These are phyloP conservation scores for Ianthella basta DNA, from an alignment of 37 sponge, comb jelly and placozoan genomes.

Conservation along the genomic window DNA sequence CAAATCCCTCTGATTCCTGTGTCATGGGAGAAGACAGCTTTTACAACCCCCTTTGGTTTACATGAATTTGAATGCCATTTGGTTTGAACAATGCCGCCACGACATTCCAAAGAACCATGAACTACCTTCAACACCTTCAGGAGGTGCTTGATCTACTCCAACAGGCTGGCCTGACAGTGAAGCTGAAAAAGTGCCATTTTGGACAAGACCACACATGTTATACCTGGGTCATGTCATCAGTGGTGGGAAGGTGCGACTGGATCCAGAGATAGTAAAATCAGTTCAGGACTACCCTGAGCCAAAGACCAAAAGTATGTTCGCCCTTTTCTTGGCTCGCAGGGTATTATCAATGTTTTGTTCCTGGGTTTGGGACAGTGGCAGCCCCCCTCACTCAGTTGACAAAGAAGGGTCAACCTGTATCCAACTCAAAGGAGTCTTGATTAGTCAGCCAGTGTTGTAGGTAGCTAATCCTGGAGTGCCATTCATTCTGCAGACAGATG, in stretches of 20 bases:
- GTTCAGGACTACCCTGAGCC: slow-evolving; percentile 14
- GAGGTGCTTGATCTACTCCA: slow-evolving; percentile 17
- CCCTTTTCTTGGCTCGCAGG: slow-evolving; percentile 39
- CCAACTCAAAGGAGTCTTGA: neutral
- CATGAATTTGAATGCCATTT: slow-evolving; percentile 64
- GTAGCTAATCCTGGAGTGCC: slow-evolving; percentile 30
- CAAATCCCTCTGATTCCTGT: slow-evolving; percentile 51
- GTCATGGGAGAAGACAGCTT: slow-evolving; percentile 42
- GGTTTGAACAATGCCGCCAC: slow-evolving; percentile 59
- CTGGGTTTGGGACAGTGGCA: slow-evolving; percentile 30
- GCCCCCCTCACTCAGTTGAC: slow-evolving; percentile 40
- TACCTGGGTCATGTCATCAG: slow-evolving; percentile 43
- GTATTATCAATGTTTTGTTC: slow-evolving; percentile 34
- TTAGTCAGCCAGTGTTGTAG: slow-evolving; percentile 37
- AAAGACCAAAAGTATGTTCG: slow-evolving; percentile 40
- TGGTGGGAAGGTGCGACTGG: slow-evolving; percentile 27
- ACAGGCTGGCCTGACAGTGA: slow-evolving; percentile 25
- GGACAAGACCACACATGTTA: neutral
- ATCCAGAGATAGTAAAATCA: slow-evolving; percentile 35
- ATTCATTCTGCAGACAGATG: slow-evolving; percentile 54
- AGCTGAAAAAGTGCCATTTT: slow-evolving; percentile 31
- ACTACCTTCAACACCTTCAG: slow-evolving; percentile 40
- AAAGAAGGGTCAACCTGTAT: slow-evolving; percentile 20
- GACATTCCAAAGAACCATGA: slow-evolving; percentile 45
- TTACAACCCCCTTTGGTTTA: slow-evolving; percentile 57